Percentiles rank a stretch among this genome's conserved stretches.
Evolutionary conservation across 37 sponge, comb jelly and placozoan species (phyloP).

Genomic region (Corticium candelabrum): DNA sequence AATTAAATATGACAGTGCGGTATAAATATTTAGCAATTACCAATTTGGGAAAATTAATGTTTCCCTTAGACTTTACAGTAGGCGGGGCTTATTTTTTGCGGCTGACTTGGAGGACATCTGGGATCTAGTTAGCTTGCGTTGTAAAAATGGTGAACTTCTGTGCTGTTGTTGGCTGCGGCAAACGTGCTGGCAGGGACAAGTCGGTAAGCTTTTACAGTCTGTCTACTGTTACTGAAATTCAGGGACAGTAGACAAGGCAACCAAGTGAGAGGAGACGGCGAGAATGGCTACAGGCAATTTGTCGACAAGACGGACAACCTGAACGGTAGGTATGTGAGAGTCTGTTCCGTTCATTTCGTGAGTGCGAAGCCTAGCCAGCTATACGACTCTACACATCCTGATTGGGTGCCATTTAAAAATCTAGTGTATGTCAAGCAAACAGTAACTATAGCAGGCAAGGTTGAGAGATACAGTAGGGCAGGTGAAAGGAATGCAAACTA

Average conservation of each 20-base stretch:
- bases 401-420: conserved; percentile 38
- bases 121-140: neutral
- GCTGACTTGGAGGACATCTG: no score
- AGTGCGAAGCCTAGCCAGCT: conserved; percentile 25
- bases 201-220: conserved; percentile 23
- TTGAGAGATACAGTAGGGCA: neutral
- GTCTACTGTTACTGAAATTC: conserved; percentile 12
- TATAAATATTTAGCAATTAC: no score
- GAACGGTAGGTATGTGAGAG: neutral
- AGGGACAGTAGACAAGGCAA: conserved; percentile 5
- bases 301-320: conserved; percentile 7
- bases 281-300: conserved; percentile 22
- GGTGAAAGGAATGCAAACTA: neutral
- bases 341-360: conserved; percentile 40
- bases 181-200: conserved; percentile 28
- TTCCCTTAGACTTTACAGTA: no score
- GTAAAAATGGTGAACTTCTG: conserved; percentile 19
- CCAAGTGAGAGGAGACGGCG: conserved; percentile 18
- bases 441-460: neutral
- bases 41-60: no score
- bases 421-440: conserved; percentile 12
- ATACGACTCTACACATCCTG: conserved; percentile 26
- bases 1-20: no score
- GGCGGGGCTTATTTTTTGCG: no score
- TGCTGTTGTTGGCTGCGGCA: conserved; percentile 38